phyloP scores from a whole-genome alignment of 2,797 vertebrate genomes.

The Margarornis squamiger region DNA sequence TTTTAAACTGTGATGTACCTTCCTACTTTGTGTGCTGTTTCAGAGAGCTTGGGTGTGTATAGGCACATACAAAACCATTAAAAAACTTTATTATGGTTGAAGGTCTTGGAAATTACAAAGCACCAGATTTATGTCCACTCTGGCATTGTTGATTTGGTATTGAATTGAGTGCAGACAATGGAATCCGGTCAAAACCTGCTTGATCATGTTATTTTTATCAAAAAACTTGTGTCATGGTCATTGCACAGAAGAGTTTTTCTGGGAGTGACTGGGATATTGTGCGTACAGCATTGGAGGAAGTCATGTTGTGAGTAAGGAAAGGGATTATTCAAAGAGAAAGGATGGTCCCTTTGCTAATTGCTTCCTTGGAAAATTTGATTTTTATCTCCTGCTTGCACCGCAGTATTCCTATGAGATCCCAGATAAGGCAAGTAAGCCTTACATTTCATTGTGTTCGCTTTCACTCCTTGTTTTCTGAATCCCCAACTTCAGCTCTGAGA shows the following conservation, averaged over 20 bases:
- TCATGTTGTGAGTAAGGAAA: background rate
- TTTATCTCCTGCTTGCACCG: background rate
- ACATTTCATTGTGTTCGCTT: background rate
- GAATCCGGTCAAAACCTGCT: background rate
- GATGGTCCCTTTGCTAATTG: background rate
- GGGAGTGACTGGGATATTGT: background rate
- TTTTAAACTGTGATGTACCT: background rate
- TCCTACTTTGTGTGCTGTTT: background rate
- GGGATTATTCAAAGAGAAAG: background rate
- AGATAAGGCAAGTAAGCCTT: background rate
- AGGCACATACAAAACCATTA: background rate
- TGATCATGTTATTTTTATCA: background rate
- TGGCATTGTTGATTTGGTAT: background rate
- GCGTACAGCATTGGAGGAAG: background rate
- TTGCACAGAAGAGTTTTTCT: background rate
- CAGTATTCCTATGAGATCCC: background rate
- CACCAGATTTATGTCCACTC: background rate
- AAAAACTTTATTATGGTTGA: background rate
- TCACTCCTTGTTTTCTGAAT: background rate
- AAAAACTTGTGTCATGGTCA: background rate
- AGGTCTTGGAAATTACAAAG: background rate
- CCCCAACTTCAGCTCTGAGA: background rate
- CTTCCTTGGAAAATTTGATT: slow-evolving; percentile 12
- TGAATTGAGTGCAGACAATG: background rate
- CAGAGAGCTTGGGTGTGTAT: background rate